Conservation (phyloP, 2,113 vertebrate species). For the Varanus salvator region DNA sequence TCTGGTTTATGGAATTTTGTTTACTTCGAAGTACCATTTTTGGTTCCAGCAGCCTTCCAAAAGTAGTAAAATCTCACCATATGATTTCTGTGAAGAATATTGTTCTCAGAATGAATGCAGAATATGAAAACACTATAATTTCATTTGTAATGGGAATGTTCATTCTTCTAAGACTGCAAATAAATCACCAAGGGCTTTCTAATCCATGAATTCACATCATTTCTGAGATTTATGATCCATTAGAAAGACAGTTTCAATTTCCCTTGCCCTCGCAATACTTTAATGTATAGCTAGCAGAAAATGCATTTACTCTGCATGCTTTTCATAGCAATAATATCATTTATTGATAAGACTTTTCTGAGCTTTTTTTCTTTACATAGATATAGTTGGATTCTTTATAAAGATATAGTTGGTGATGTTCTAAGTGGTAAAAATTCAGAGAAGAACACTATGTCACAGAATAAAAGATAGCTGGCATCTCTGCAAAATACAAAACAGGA, state of each 20-base stretch:
- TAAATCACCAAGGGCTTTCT: slow-evolving; percentile 79
- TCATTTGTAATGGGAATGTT: slow-evolving; percentile 72
- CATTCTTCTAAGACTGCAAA: slow-evolving; percentile 74
- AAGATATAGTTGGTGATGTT: slow-evolving; percentile 42
- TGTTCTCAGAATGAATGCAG: slow-evolving; percentile 67
- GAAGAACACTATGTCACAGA: slow-evolving; percentile 15
- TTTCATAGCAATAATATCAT: slow-evolving; percentile 68
- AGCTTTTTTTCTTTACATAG: slow-evolving; percentile 14
- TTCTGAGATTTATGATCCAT: slow-evolving; percentile 77
- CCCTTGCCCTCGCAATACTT: slow-evolving; percentile 68
- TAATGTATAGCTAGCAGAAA: slow-evolving; percentile 71
- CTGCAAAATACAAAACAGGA: slow-evolving; percentile 21
- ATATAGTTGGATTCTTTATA: slow-evolving; percentile 25
- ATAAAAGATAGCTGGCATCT: slow-evolving; percentile 37
- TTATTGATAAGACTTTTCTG: slow-evolving; percentile 72
- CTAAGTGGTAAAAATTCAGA: slow-evolving; percentile 48
- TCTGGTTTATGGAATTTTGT: slow-evolving; percentile 1
- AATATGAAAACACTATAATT: slow-evolving; percentile 77
- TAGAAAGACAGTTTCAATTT: slow-evolving; percentile 80
- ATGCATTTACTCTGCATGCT: slow-evolving; percentile 63
- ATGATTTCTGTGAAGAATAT: slow-evolving; percentile 63
- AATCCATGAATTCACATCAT: slow-evolving; percentile 81
- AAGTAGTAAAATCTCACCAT: slow-evolving; percentile 8
- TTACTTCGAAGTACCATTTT: slow-evolving; percentile 49
- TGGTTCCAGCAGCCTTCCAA: slow-evolving; percentile 42